A percentile compares a stretch with the other conserved stretches of the same genome.
These are phyloP conservation scores for Sebastes steindachneri DNA, from an alignment of 2,797 vertebrate species.

Conservation along the genomic window DNA sequence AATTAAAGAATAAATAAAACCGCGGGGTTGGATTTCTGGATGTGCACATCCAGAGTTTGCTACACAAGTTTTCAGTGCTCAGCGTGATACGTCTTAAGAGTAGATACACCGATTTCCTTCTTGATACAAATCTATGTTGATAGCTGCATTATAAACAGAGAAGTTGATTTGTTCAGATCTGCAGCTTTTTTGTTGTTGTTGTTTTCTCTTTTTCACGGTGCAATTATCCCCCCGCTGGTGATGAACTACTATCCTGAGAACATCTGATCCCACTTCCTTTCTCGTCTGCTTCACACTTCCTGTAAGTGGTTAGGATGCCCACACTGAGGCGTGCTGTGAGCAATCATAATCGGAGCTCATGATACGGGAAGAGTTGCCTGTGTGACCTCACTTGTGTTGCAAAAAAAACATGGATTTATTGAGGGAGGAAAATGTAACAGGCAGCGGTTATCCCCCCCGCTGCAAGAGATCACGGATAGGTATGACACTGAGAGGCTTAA, in stretches of 20 bases:
- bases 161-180: background rate
- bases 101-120: background rate
- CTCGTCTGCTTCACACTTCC: background rate
- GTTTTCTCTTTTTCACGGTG: no score
- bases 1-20: slow-evolving; percentile 37
- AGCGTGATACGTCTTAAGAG: background rate
- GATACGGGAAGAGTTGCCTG: background rate
- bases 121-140: background rate
- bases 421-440: background rate
- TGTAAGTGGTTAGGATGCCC: background rate
- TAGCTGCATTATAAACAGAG: background rate
- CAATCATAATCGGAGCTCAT: background rate
- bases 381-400: background rate
- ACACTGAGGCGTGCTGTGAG: background rate
- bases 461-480: background rate
- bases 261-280: background rate
- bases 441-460: background rate
- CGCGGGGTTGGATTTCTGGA: background rate
- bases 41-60: background rate
- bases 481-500: background rate
- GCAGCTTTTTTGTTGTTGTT: background rate
- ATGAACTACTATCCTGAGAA: background rate
- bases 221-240: background rate
- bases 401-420: background rate
- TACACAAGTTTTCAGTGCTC: background rate